Conservation (phyloP, 2,797 vertebrate species). For the Sebastes flavidus region DNA sequence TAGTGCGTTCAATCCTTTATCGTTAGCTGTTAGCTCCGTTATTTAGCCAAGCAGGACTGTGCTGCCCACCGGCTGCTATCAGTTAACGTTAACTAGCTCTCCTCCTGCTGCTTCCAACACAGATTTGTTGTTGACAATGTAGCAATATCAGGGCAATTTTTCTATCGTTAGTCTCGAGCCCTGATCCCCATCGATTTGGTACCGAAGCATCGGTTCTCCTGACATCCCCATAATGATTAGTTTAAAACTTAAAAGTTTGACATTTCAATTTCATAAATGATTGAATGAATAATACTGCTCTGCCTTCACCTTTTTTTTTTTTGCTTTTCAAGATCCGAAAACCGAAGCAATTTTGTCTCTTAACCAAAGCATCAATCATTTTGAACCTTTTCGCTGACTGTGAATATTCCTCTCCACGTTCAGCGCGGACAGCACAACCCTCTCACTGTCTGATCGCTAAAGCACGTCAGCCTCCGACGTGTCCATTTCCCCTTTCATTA, state of each 20-base stretch:
- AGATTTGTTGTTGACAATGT: no score
- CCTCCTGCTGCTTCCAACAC: rapidly evolving
- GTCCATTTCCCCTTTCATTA: constrained; percentile 54
- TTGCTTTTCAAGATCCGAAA: not conserved
- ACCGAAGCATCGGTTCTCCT: no score
- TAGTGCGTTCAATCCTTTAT: no score
- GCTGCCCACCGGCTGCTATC: no score
- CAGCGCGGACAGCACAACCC: not conserved
- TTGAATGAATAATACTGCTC: not conserved
- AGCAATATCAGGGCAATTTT: no score
- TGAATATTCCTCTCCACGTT: not conserved
- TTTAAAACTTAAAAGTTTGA: no score
- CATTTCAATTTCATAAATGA: not conserved
- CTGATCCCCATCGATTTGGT: no score
- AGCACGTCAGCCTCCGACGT: constrained; percentile 19
- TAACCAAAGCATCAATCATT: not conserved
- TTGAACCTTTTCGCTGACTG: not conserved
- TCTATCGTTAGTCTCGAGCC: no score
- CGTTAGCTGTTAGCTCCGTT: no score
- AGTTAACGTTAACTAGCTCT: no score
- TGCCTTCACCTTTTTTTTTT: not conserved
- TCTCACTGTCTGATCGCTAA: constrained; percentile 1
- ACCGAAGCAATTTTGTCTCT: not conserved
- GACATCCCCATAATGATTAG: no score
- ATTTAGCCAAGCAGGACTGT: no score